Evolutionary conservation across 1,140 invertebrate species (phyloP).

Genomic region (Medauroidea extradentata): DNA sequence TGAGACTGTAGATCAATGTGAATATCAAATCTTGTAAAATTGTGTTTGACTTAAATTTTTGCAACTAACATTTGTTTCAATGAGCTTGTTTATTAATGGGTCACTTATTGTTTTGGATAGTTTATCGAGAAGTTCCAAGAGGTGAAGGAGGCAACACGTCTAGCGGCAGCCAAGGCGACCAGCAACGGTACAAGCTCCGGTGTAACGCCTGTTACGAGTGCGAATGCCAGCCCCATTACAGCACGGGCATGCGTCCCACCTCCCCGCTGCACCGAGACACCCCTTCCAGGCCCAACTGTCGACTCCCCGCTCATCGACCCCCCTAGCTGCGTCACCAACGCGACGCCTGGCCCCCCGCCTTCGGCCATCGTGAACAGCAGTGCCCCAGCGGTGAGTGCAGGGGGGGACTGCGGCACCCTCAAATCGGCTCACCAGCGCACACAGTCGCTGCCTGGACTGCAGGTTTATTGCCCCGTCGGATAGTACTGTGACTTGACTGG

Average conservation of each 20-base stretch:
- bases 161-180: constrained; percentile 54
- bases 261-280: constrained; percentile 37
- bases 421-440: constrained; percentile 46
- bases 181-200: constrained; percentile 63
- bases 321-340: not conserved
- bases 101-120: no score
- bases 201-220: constrained; percentile 75
- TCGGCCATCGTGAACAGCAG: not conserved
- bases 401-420: constrained; percentile 30
- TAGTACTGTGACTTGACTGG: no score
- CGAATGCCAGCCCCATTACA: constrained; percentile 78
- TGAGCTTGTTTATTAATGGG: no score
- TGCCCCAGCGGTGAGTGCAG: no score
- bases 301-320: constrained; percentile 2
- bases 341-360: not conserved
- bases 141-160: constrained; percentile 89
- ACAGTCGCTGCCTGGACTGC: constrained; percentile 50
- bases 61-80: no score
- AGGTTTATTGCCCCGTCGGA: constrained; percentile 35
- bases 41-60: no score
- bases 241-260: constrained; percentile 54
- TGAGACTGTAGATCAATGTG: no score
- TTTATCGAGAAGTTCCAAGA: constrained; percentile 99
- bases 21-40: no score
- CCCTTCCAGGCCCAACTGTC: not conserved